Evolutionary conservation across 2,797 vertebrate genomes (phyloP), one percentile per base, ranked within the genome.

Genomic region (Eremophila alpestris): DNA sequence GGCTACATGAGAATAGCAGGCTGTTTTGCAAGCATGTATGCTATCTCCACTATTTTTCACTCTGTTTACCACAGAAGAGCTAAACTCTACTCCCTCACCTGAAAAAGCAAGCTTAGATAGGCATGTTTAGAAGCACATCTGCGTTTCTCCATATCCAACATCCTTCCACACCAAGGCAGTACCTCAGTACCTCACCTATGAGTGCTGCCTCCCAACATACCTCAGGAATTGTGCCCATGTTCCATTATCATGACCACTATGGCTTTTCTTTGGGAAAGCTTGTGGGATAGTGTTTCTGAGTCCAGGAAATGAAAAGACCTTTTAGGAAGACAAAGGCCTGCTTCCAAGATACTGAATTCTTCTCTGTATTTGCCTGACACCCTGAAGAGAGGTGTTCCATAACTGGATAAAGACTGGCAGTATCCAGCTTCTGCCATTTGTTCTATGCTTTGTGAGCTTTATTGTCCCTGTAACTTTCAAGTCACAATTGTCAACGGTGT

Each of bases 211-310:
- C 6, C 9, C 45, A 88, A 36, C 0, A 0, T 11, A 30, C 24
- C 30, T 71, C 38, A 55, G 26, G 22, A 91, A 79, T 23, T 0
- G 0, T 4, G 5, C 0, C 2, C 21, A 26, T 51, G 76, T 73
- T 27, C 60, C 34, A 23, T 19, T 6, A 17, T 19, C 85, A 34
- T 52, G 29, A 63, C 56, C 30, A 32, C 22, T 4, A 36, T 0
- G 1, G 24, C 17, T 86, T 86, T 71, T 55, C 51, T 75, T 41
- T 16, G 18, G 27, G 46, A 71, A 86, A 56, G 18, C 12, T 32
- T 56, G 5, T 17, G n/a, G 24, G 13, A 32, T 3, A 80, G 20
- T 14, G 17, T 13, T 62, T 16, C 49, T 58, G 36, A 36, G 45
- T 3, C 29, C 41, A 85, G 32, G 32, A 90, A 80, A 77, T 4